phyloP scores from a whole-genome alignment of 1,140 invertebrate genomes.

The Maniola jurtina region DNA sequence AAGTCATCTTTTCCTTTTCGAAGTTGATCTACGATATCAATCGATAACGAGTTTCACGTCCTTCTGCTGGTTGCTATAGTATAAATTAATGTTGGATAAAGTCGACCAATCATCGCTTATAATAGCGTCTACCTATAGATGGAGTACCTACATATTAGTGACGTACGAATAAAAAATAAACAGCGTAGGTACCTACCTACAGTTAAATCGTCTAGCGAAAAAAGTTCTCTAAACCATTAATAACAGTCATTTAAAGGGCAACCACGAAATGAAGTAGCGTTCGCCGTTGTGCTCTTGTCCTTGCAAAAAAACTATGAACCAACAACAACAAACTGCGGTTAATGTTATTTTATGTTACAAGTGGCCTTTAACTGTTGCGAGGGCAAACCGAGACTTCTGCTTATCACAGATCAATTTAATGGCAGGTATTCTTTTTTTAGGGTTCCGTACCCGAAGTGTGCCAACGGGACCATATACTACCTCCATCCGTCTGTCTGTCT shows the following conservation, averaged over 20 bases:
- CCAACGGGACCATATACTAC: no score
- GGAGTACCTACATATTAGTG: neutral
- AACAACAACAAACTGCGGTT: slow-evolving; percentile 20
- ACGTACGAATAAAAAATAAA: neutral
- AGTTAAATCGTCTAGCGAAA: neutral
- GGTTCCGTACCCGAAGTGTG: no score
- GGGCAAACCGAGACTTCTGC: slow-evolving; percentile 9
- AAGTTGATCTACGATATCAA: no score
- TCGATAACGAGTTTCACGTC: no score
- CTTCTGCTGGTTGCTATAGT: no score
- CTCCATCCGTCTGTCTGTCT: no score
- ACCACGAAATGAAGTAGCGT: neutral
- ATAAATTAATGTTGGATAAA: no score
- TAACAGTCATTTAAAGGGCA: slow-evolving; percentile 8
- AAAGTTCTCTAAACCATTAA: slow-evolving; percentile 13
- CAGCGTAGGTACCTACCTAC: neutral
- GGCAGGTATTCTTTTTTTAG: neutral
- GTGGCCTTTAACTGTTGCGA: slow-evolving; percentile 23
- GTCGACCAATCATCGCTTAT: no score
- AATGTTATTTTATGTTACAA: slow-evolving; percentile 23
- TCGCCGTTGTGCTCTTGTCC: slow-evolving; percentile 15
- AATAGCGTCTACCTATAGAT: no score
- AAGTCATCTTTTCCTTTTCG: no score
- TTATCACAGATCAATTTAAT: slow-evolving; percentile 8
- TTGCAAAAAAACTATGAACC: slow-evolving; percentile 20